Evolutionary conservation across 2,113 vertebrate species (phyloP), one percentile per base, ranked within the genome.

Genomic region (Brachyhypopomus gauderio): DNA sequence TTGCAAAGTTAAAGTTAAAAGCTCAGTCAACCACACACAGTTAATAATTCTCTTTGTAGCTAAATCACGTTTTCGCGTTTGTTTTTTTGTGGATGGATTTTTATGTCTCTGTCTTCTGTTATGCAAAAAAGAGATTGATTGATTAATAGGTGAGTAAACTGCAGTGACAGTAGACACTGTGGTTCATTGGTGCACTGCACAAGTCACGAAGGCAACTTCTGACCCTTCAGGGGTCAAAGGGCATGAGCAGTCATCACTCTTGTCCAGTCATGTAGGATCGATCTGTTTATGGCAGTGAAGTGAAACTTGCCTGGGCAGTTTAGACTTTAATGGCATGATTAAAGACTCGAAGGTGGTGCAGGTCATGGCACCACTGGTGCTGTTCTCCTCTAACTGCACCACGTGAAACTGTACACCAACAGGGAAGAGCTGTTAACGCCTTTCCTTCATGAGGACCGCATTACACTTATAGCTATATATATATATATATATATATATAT

Each of bases 161-260:
- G 8, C 77, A 70, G 75, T 72, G 64, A 79, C 60, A 86, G 83
- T 88, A 87, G 86, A 89, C 86, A 83, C 80, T 17, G 20, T 52
- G 72, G 77, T 0, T 23, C 62, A 73, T 4, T 17, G 48, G n/a
- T 45, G 34, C 52, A 60, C 30, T 59, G 55, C 16, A 52, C 23
- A 20, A 52, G 9, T 63, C 38, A 77, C 9, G 52, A 45, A 45
- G 48, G 7, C 20, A 60, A 2, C 5, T 22, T 34, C 3, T 77
- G 45, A 77, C n/a, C 25, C 27, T 23, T 74, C 16, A 78, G 60
- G 69, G 73, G 75, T 78, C 79, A 75, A 48, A 75, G 62, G 56
- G 22, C 75, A 81, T 59, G 25, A 56, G 55, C 4, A 85, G 75
- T 55, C 19, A 17, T 17, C 7, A 59, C 72, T 72, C 75, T 55